Evolutionary conservation across 1,140 invertebrate species (phyloP).

Genomic region (Sipha flava): DNA sequence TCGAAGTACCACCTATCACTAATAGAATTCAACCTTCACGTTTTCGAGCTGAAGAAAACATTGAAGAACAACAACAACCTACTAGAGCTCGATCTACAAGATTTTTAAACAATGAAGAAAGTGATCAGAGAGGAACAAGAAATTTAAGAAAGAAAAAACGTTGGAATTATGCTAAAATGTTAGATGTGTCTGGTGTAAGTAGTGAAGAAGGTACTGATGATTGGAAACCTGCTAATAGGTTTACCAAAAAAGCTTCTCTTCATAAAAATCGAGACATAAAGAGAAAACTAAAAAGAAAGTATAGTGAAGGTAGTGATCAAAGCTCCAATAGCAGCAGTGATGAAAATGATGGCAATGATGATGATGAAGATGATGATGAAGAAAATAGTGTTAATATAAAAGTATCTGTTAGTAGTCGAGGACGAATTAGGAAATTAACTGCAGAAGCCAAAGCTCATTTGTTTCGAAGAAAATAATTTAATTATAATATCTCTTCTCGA

Average conservation of each 20-base stretch:
- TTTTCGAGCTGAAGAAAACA: not conserved
- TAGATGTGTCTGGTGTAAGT: slow-evolving; percentile 25
- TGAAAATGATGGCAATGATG: slow-evolving; percentile 39
- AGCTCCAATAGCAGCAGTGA: slow-evolving; percentile 37
- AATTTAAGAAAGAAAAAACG: slow-evolving; percentile 26
- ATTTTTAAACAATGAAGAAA: slow-evolving; percentile 7
- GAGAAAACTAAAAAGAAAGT: not conserved
- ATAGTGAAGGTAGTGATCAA: slow-evolving; percentile 23
- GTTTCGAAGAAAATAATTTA: not conserved
- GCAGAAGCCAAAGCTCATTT: slow-evolving; percentile 46
- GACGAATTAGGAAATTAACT: slow-evolving; percentile 71
- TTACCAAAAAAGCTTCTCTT: not conserved
- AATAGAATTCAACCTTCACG: not conserved
- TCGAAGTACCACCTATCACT: slow-evolving; percentile 21
- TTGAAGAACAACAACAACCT: not conserved
- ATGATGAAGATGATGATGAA: slow-evolving; percentile 44
- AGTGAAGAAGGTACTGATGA: slow-evolving; percentile 11
- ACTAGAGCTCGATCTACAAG: not conserved
- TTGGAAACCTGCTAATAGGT: not conserved
- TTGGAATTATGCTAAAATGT: slow-evolving; percentile 34
- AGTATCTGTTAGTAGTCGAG: slow-evolving; percentile 62
- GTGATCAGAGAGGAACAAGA: slow-evolving; percentile 16
- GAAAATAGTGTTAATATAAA: slow-evolving; percentile 39
- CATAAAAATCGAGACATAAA: not conserved
- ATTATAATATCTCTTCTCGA: not conserved